phyloP scores from a whole-genome alignment of 1,140 invertebrate species.

The Paramacrobiotus metropolitanus region DNA sequence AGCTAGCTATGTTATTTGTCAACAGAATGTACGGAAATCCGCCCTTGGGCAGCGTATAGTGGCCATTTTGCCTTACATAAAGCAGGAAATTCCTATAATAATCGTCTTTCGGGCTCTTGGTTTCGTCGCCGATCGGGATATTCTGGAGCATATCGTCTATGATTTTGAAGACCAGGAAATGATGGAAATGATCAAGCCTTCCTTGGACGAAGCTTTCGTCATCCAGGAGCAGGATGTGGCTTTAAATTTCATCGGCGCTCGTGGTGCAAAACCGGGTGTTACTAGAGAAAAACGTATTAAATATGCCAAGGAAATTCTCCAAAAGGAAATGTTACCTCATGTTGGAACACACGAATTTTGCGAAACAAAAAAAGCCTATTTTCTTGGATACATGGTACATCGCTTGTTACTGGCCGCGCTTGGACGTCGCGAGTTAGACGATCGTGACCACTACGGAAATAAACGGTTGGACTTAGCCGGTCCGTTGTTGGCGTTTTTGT shows the following conservation, averaged over 20 bases:
- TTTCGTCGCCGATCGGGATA: constrained; percentile 94
- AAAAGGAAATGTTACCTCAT: constrained; percentile 98
- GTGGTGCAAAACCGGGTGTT: constrained; percentile 85
- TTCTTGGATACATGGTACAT: constrained; percentile 77
- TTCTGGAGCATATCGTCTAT: constrained; percentile 94
- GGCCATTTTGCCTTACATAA: constrained; percentile 89
- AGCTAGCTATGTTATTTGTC: constrained; percentile 3
- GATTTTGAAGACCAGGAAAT: constrained; percentile 98
- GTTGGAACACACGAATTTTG: constrained; percentile 96
- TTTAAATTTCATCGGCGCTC: constrained; percentile 84
- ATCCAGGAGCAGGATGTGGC: constrained; percentile 98
- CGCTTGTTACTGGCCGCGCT: constrained; percentile 69
- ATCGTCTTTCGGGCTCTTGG: constrained; percentile 87
- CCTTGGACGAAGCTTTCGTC: constrained; percentile 94
- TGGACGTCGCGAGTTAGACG: constrained; percentile 83
- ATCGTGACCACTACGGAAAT: constrained; percentile 98
- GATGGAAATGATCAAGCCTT: constrained; percentile 99
- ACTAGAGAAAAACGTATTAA: constrained; percentile 96
- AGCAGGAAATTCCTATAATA: constrained; percentile 97
- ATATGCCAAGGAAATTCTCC: constrained; percentile 92
- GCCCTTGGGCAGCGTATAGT: constrained; percentile 94
- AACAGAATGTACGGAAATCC: constrained; percentile 73
- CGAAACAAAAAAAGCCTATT: constrained; percentile 67
- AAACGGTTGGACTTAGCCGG: constrained; percentile 91
- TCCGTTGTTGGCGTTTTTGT: constrained; percentile 78